These are phyloP conservation scores for Chironomus tepperi DNA, from an alignment of 1,140 invertebrate genomes.

Conservation along the genomic window DNA sequence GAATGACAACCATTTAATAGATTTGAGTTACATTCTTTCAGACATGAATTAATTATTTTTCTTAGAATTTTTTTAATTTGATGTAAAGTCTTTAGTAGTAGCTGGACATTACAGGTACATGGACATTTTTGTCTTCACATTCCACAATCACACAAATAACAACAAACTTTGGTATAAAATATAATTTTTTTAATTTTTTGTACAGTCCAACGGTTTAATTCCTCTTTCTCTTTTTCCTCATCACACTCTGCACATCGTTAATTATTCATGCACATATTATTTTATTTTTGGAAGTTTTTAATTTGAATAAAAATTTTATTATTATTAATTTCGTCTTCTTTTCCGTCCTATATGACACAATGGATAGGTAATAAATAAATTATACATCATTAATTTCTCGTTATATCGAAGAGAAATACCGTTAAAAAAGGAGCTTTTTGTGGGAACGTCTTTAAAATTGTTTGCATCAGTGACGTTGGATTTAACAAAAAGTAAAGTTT, in stretches of 20 bases:
- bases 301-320: neutral
- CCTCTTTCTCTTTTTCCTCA: slow-evolving; percentile 10
- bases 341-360: no score
- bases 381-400: no score
- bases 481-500: no score
- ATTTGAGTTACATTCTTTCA: slow-evolving; percentile 14
- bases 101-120: neutral
- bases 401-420: no score
- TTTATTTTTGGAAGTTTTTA: neutral
- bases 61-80: neutral
- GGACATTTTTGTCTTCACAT: neutral
- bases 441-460: no score
- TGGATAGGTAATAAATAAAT: no score
- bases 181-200: neutral
- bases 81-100: neutral
- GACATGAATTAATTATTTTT: neutral
- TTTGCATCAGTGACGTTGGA: no score
- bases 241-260: slow-evolving; percentile 17
- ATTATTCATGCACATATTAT: slow-evolving; percentile 10
- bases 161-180: neutral
- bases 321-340: neutral
- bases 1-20: slow-evolving; percentile 19
- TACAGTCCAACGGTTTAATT: neutral
- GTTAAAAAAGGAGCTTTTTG: no score
- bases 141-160: neutral